Evolutionary conservation across 2,113 vertebrate genomes (phyloP), one percentile per base, ranked within the genome.

Genomic region (Thinocorus orbignyianus): DNA sequence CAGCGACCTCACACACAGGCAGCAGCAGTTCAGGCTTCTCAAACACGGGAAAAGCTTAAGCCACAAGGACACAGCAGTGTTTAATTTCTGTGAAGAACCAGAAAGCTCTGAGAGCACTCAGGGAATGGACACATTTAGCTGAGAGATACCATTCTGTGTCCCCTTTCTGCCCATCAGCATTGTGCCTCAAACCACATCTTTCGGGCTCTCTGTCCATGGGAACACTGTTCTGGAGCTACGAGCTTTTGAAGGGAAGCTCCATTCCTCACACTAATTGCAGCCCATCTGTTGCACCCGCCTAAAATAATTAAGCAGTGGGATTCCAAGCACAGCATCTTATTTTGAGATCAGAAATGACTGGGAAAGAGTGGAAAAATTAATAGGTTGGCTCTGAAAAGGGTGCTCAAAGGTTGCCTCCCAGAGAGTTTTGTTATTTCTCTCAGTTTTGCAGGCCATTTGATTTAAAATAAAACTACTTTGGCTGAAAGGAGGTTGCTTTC

Each of bases 301-400:
- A 81, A 69, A 92, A 88, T 96, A 94, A 96, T 91, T 16, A 86
- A 82, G 51, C 88, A 74, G 71, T 42, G 54, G 69, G 55, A 84
- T 61, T 60, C 48, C 83, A 88, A 62, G 81, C 42, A 35, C 74
- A 31, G 33, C 70, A 70, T 77, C 81, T 84, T 96, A 96, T 96
- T 95, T 87, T 93, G 87, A 85, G 87, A 85, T 72, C 84, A 91
- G 89, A 95, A 95, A 96, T 92, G 41, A 94, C 25, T 82, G 94
- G 78, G 87, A 49, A 65, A 78, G 73, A 52, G 73, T 44, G 66
- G 68, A 64, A 84, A 95, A 94, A 96, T 88, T 18, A 95, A 81
- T 64, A 81, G 93, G 92, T 95, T 93, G 64, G 55, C 72, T 70
- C 82, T 52, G 35, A 31, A 37, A 46, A 90, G 54, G 44, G 66